Conservation (phyloP, 2,888 invertebrate genomes). For the Timandra comae region DNA sequence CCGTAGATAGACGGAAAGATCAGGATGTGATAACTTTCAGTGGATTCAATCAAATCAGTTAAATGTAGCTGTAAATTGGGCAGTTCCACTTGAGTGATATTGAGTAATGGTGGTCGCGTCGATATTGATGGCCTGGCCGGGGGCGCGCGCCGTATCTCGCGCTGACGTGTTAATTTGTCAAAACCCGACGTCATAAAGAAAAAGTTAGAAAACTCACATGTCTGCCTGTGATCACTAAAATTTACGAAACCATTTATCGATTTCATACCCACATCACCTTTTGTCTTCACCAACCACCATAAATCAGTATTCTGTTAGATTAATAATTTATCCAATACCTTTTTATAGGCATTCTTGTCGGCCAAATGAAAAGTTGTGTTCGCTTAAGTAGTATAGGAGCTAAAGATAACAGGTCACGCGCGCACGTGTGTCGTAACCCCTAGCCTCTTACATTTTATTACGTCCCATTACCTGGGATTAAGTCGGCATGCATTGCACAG, state of each 20-base stretch:
- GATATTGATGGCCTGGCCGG: slow-evolving; percentile 61
- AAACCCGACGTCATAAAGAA: slow-evolving; percentile 58
- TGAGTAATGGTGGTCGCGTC: slow-evolving; percentile 64
- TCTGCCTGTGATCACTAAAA: slow-evolving; percentile 14
- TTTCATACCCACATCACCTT: slow-evolving; percentile 1
- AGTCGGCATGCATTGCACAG: slow-evolving; percentile 58
- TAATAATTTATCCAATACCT: too few species aligned
- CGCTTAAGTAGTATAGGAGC: slow-evolving; percentile 44
- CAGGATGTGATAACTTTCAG: slow-evolving; percentile 52
- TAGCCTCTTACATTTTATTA: slow-evolving; percentile 72
- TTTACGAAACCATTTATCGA: slow-evolving; percentile 18
- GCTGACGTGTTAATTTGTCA: slow-evolving; percentile 67
- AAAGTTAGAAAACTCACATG: slow-evolving; percentile 44
- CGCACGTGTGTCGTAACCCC: slow-evolving; percentile 68
- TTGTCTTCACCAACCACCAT: neutral
- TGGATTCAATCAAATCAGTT: slow-evolving; percentile 71
- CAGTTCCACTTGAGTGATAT: slow-evolving; percentile 71
- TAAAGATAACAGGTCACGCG: slow-evolving; percentile 65
- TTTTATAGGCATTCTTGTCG: slow-evolving; percentile 17
- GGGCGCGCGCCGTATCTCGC: slow-evolving; percentile 50
- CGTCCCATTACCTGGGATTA: slow-evolving; percentile 68
- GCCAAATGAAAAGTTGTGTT: slow-evolving; percentile 48
- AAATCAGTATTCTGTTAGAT: too few species aligned
- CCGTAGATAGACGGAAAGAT: slow-evolving; percentile 21
- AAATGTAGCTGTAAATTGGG: slow-evolving; percentile 73